phyloP scores from a whole-genome alignment of 2,797 vertebrate species.

The Eulemur mongoz region DNA sequence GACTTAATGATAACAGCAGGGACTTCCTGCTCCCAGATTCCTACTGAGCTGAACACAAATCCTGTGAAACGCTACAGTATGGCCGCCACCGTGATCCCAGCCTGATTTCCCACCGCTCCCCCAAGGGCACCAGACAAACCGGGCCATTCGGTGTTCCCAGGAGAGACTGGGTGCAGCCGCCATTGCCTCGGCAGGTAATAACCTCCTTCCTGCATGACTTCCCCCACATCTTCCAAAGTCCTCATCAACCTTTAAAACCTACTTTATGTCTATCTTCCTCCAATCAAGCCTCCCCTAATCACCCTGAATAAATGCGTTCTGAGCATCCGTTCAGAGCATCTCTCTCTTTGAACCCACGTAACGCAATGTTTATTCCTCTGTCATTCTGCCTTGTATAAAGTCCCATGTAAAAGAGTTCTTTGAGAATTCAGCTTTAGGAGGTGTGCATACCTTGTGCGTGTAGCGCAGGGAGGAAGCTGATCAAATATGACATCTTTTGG shows the following conservation, averaged over 20 bases:
- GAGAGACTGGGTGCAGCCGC: not conserved
- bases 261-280: not conserved
- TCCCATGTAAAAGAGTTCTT: not conserved
- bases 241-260: not conserved
- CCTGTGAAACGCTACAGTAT: not conserved
- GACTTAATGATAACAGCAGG: slow-evolving; percentile 46
- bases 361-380: not conserved
- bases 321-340: not conserved
- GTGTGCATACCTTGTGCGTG: not conserved
- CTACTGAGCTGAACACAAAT: not conserved
- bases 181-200: not conserved
- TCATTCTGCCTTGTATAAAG: not conserved
- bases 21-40: slow-evolving; percentile 51
- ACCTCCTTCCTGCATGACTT: not conserved
- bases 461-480: not conserved
- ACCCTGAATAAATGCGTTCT: not conserved
- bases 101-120: not conserved
- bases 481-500: not conserved
- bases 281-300: not conserved
- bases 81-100: not conserved
- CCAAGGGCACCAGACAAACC: not conserved
- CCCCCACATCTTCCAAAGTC: not conserved
- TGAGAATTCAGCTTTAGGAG: not conserved
- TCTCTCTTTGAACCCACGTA: not conserved
- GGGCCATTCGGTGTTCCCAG: not conserved